Conservation (phyloP, 2,888 invertebrate genomes). For the Micropterix aruncella region DNA sequence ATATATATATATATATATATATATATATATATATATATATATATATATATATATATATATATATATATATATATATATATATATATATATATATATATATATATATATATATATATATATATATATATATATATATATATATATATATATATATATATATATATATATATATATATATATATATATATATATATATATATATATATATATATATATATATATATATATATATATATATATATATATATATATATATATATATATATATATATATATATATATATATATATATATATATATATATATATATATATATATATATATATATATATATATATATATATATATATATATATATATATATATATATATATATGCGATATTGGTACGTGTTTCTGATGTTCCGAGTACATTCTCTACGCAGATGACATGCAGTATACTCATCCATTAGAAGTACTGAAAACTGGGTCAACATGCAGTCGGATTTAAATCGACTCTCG, state of each 20-base stretch:
- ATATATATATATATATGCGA: conserved; percentile 1
- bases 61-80: conserved; percentile 6
- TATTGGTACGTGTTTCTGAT: too few species aligned
- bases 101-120: conserved; percentile 4
- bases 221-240: not conserved
- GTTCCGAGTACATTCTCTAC: too few species aligned
- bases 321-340: conserved; percentile 3
- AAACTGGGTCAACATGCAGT: too few species aligned
- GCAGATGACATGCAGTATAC: too few species aligned
- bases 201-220: not conserved
- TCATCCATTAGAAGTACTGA: too few species aligned
- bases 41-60: conserved; percentile 6
- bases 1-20: conserved; percentile 4
- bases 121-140: conserved; percentile 3
- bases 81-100: conserved; percentile 5
- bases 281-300: conserved; percentile 2
- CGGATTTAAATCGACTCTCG: too few species aligned
- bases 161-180: conserved; percentile 4
- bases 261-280: conserved; percentile 2
- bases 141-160: conserved; percentile 1
- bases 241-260: not conserved
- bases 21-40: conserved; percentile 4
- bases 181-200: conserved; percentile 5
- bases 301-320: conserved; percentile 4
- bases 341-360: conserved; percentile 6